Conservation (phyloP, 2,797 vertebrate genomes). For the Alcedo atthis region DNA sequence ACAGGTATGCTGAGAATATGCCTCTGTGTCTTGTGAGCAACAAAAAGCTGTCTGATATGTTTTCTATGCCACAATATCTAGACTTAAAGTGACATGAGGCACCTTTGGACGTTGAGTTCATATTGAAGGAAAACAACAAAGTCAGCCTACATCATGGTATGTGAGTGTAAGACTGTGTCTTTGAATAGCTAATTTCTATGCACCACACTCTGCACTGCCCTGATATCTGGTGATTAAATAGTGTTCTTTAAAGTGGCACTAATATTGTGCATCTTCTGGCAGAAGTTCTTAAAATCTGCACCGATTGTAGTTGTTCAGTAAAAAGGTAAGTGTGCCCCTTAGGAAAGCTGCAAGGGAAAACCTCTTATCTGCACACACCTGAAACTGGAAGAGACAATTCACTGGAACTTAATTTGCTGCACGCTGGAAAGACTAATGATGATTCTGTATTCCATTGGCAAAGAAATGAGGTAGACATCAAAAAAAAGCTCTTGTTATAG, state of each 20-base stretch:
- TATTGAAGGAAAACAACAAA: neutral
- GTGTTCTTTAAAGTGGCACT: constrained; percentile 45
- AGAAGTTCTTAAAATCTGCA: constrained; percentile 59
- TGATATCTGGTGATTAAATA: constrained; percentile 65
- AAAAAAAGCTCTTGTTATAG: constrained; percentile 44
- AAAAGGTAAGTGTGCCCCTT: constrained; percentile 60
- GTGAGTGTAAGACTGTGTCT: neutral
- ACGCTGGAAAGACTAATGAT: constrained; percentile 62
- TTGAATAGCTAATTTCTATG: neutral
- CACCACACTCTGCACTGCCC: constrained; percentile 4
- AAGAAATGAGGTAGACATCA: constrained; percentile 52
- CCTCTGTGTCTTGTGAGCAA: neutral
- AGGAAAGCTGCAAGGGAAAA: constrained; percentile 49
- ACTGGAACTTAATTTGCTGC: constrained; percentile 63
- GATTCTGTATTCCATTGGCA: constrained; percentile 58
- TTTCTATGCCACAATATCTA: neutral
- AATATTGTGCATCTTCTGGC: constrained; percentile 59
- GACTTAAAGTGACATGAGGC: neutral
- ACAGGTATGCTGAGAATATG: neutral
- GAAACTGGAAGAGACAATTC: constrained; percentile 58
- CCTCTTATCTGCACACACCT: constrained; percentile 61
- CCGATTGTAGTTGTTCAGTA: constrained; percentile 8
- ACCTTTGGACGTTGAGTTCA: neutral
- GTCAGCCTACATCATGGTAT: neutral
- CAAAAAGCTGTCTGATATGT: neutral